Evolutionary conservation across 2,113 vertebrate genomes (phyloP), one percentile per base, ranked within the genome.

Genomic region (Rhinopomastus cyanomelas): DNA sequence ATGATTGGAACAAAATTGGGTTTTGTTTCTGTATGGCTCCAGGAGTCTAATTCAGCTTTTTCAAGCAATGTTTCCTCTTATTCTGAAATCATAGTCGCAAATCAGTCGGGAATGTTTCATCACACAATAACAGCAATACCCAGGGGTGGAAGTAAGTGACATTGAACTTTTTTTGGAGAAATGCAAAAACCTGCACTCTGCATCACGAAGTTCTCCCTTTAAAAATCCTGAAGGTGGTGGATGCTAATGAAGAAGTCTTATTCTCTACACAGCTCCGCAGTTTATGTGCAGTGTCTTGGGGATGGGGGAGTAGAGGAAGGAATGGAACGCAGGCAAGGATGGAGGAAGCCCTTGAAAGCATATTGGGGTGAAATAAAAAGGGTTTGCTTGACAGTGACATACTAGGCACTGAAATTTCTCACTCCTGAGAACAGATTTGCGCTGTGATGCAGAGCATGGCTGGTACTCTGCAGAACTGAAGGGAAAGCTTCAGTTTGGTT

Each of bases 361-460:
- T 76, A 66, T 39, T 81, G 62, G 86, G 88, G 77, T 72, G 73
- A 92, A 94, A 84, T 90, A 91, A 89, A 87, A 94, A 84, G 42
- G 27, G 29, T 73, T 94, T 2, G 9, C 84, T 86, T 94, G 92
- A 82, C 93, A 94, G 62, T 87, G 92, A 91, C 85, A 85, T 81
- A 92, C 91, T 74, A 68, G 83, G 73, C 64, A 57, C 57, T 75
- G 77, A 81, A 88, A 81, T 89, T 32, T 59, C 80, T 87, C 59
- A 29, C 55, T 86, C 86, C 59, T 59, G 62, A 81, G 51, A 79
- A 57, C 69, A 90, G 81, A 81, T 64, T 80, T 67, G 88, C 81
- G 84, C 94, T 61, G 68, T 80, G 87, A 89, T 88, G 68, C 85
- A 91, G 78, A 91, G 85, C 29, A 73, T 66, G 61, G 61, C 22